Percentiles rank a stretch among this genome's conserved stretches.
phyloP scores from a whole-genome alignment of 2,888 invertebrate genomes.

The Aspidiotus rigidus region DNA sequence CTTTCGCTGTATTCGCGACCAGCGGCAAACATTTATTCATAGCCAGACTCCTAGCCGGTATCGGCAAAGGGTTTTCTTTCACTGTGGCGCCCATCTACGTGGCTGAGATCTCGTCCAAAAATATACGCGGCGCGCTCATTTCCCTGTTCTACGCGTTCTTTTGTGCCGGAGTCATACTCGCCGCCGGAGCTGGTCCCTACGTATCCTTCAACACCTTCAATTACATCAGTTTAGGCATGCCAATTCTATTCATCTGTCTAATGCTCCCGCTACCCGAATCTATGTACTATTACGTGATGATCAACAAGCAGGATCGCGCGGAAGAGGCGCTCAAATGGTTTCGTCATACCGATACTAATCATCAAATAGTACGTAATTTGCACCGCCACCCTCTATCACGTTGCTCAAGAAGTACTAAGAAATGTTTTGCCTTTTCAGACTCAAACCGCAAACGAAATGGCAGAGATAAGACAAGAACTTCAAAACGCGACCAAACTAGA shows the following conservation, averaged over 20 bases:
- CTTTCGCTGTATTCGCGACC: slow-evolving; percentile 41
- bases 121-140: slow-evolving; percentile 39
- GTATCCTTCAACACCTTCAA: slow-evolving; percentile 36
- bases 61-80: slow-evolving; percentile 40
- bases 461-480: slow-evolving; percentile 26
- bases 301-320: slow-evolving; percentile 41
- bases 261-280: slow-evolving; percentile 26
- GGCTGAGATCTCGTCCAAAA: slow-evolving; percentile 39
- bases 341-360: slow-evolving; percentile 14
- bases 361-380: slow-evolving; percentile 9
- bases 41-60: slow-evolving; percentile 38
- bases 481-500: slow-evolving; percentile 37
- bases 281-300: slow-evolving; percentile 22
- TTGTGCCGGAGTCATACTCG: slow-evolving; percentile 38
- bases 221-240: slow-evolving; percentile 29
- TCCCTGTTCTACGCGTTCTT: slow-evolving; percentile 39
- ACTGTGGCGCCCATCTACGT: slow-evolving; percentile 39
- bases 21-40: slow-evolving; percentile 38
- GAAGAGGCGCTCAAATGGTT: slow-evolving; percentile 37
- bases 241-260: slow-evolving; percentile 1
- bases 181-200: slow-evolving; percentile 37
- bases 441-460: slow-evolving; percentile 22
- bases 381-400: neutral
- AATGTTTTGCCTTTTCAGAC: neutral
- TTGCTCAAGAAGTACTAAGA: no score